phyloP scores from a whole-genome alignment of 2,888 invertebrate species.

The Sussaba pulchella region DNA sequence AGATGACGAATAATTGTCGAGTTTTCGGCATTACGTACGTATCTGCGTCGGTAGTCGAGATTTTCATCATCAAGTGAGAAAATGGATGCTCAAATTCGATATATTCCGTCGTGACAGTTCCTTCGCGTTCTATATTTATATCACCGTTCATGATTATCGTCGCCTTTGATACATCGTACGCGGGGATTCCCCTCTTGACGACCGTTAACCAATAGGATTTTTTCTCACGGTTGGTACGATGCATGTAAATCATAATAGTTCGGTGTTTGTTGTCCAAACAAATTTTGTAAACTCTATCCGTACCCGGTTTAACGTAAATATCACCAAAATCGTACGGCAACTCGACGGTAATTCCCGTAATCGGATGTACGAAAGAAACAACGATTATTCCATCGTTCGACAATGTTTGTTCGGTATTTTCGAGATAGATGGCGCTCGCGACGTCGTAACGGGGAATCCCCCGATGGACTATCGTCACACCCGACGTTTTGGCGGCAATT shows the following conservation, averaged over 20 bases:
- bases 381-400: neutral
- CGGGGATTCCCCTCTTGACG: constrained; percentile 11
- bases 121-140: neutral
- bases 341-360: neutral
- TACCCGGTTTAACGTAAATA: neutral
- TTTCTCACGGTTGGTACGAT: neutral
- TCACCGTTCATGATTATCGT: neutral
- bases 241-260: constrained; percentile 21
- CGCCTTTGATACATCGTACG: constrained; percentile 14
- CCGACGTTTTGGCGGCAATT: neutral
- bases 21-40: constrained; percentile 26
- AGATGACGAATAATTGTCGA: constrained; percentile 29
- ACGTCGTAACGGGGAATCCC: constrained; percentile 25
- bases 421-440: neutral
- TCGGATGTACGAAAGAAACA: neutral
- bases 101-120: neutral
- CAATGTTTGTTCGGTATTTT: neutral
- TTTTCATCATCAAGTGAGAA: neutral
- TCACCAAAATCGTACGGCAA: neutral
- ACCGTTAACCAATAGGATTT: neutral
- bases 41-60: constrained; percentile 19
- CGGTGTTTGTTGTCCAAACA: constrained; percentile 22
- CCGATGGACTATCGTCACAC: neutral
- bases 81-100: constrained; percentile 31
- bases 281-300: constrained; percentile 21